Base-by-base conservation (phyloP, 2,113 vertebrate species). In the Microcebus griseorufus region DNA sequence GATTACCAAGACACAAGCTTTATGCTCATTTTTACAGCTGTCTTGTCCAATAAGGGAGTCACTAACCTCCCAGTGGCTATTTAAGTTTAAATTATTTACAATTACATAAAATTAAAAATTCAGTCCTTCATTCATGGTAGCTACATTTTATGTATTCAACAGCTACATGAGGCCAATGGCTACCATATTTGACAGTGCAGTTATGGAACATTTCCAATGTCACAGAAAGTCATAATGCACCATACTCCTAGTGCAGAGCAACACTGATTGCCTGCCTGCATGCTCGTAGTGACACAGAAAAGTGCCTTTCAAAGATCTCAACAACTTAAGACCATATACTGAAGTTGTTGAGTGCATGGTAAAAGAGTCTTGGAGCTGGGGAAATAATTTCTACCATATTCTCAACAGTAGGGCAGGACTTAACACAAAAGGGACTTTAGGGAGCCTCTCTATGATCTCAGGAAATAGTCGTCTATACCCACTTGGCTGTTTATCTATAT, bases 61-160 rank as follows among this genome's bases (percentile, higher is more conserved):
- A n/a, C n/a, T 51, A 58, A 32, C 62, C 60, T 34, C 13, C 9
- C 48, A 10, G 39, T 58, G 34, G 29, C 39, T 39, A 55, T 55
- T 94, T 60, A 80, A 83, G 45, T 60, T 90, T 72, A 94, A 96
- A 81, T 53, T 27, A 86, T 32, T 64, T 88, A 65, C 92, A 82
- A 55, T 60, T 25, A 81, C 87, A 48, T 39, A 45, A 60, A 92
- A 76, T 62, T 10, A 48, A 78, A 70, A 48, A 39, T 39, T 87
- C 18, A 25, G 5, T 48, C 79, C 25, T 87, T 55, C 10, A 11
- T 22, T 69, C 65, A 76, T 32, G 29, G 48, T 22, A 48, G 72
- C 25, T 17, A 81, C 32, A 55, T 82, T 67, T 64, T 22, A 29
- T 29, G 29, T 7, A 34, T n/a, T 53, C 16, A 25, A 22, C 27